Conservation (phyloP, 2,888 invertebrate species). For the Callosobruchus maculatus region DNA sequence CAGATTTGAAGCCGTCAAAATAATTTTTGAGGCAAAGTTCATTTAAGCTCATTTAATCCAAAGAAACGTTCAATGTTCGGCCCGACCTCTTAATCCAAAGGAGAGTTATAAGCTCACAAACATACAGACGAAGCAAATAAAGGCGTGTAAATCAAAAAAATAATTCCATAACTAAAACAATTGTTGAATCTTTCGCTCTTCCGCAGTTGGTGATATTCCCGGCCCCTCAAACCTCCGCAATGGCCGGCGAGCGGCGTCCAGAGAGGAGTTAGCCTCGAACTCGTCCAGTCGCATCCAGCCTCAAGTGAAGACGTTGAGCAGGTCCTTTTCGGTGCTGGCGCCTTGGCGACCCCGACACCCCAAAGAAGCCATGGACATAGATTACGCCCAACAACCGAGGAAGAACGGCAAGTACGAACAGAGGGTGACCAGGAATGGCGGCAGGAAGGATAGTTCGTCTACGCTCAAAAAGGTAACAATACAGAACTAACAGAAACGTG, state of each 20-base stretch:
- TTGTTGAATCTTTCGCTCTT: conserved; percentile 2
- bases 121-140: no score
- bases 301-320: conserved; percentile 69
- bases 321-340: conserved; percentile 78
- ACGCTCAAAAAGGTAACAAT: conserved; percentile 34
- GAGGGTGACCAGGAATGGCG: conserved; percentile 36
- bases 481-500: no score
- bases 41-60: no score
- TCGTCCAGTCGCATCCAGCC: conserved; percentile 58
- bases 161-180: no score
- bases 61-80: no score
- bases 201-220: conserved; percentile 77
- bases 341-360: conserved; percentile 79
- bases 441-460: conserved; percentile 42
- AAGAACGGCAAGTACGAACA: conserved; percentile 49
- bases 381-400: conserved; percentile 66
- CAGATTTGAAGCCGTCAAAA: no score
- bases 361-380: conserved; percentile 71
- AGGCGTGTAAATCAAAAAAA: no score
- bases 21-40: no score
- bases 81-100: no score
- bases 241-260: conserved; percentile 63
- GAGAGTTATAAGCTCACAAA: no score
- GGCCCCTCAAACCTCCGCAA: conserved; percentile 57
- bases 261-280: conserved; percentile 71